phyloP scores from a whole-genome alignment of 2,113 vertebrate genomes.

The Axis porcinus region DNA sequence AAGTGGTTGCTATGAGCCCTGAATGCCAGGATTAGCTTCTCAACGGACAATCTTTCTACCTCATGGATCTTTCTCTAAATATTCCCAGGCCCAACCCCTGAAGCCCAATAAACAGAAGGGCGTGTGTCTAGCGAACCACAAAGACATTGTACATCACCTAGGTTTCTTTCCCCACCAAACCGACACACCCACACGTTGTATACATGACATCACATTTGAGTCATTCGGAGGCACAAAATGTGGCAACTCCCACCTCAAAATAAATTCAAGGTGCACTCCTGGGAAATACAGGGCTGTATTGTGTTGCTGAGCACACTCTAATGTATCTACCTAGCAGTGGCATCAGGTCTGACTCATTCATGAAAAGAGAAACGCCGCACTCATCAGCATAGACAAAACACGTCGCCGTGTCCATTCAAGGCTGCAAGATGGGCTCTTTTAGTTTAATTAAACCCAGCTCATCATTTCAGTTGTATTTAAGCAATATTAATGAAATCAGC shows the following conservation, averaged over 20 bases:
- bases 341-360: not conserved
- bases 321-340: not conserved
- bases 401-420: not conserved
- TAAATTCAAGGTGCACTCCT: not conserved
- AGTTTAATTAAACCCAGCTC: not conserved
- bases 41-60: not conserved
- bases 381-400: not conserved
- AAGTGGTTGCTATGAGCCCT: not conserved
- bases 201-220: not conserved
- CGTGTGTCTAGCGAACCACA: not conserved
- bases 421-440: not conserved
- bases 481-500: not conserved
- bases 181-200: not conserved
- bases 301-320: not conserved
- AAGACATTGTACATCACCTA: not conserved
- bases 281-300: not conserved
- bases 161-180: not conserved
- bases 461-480: not conserved
- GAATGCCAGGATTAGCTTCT: not conserved
- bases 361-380: conserved; percentile 7
- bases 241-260: not conserved
- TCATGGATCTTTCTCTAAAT: not conserved
- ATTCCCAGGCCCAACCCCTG: not conserved
- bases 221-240: not conserved
- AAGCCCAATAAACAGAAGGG: conserved; percentile 10